A percentile compares a stretch with the other conserved stretches of the same genome.
Conservation (phyloP, 2,113 vertebrate species). For the Pycnonotus jocosus region DNA sequence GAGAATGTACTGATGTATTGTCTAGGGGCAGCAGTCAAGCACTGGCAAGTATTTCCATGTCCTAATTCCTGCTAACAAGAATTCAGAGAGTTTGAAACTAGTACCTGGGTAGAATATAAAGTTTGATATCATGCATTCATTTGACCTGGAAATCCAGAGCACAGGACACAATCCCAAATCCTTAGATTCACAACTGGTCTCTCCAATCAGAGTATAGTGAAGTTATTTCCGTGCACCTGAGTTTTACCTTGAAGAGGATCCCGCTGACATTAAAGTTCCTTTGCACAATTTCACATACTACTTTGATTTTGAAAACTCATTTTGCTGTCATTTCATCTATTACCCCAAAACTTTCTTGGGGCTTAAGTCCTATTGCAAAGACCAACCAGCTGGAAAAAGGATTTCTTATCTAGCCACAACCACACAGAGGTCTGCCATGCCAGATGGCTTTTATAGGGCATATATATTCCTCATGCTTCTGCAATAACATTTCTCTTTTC, state of each 20-base stretch:
- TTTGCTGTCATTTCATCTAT: conserved; percentile 34
- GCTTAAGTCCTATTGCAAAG: conserved; percentile 21
- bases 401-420: conserved; percentile 4
- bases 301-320: conserved; percentile 30
- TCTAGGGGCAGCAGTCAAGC: neutral
- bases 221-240: neutral
- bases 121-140: neutral
- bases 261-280: conserved; percentile 10
- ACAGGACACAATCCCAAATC: neutral
- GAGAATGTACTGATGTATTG: neutral
- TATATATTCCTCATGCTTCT: neutral
- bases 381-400: neutral
- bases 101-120: neutral
- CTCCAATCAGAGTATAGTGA: neutral
- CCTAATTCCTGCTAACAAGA: conserved; percentile 21
- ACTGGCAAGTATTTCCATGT: conserved; percentile 5
- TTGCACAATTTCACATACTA: conserved; percentile 5
- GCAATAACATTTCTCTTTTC: neutral
- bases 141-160: neutral
- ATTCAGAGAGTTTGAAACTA: neutral
- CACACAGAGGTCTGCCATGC: neutral
- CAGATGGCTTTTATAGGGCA: neutral
- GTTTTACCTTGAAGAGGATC: neutral
- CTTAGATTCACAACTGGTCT: neutral
- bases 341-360: neutral